Evolutionary conservation across 2,888 invertebrate species (phyloP).

Genomic region (Andrena camellia): DNA sequence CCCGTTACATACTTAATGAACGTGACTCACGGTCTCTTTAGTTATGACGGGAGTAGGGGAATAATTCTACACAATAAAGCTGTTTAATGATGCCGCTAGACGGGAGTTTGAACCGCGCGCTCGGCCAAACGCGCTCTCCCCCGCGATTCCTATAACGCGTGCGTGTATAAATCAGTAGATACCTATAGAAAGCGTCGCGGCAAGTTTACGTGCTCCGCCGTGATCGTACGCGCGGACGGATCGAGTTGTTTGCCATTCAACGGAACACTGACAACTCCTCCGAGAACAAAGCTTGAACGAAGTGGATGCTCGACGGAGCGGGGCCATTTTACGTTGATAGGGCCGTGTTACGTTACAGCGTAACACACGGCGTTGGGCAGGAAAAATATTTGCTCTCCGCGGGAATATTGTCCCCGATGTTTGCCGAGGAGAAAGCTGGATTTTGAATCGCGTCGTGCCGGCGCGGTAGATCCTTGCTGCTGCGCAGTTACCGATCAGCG

Average conservation of each 20-base stretch:
- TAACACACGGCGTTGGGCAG: background rate
- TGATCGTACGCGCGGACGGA: too few species aligned
- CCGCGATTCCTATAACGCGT: background rate
- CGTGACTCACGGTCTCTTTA: slow-evolving; percentile 67
- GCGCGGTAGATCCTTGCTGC: slow-evolving; percentile 30
- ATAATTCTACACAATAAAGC: slow-evolving; percentile 77
- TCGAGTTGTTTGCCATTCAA: background rate
- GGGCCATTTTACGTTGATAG: too few species aligned
- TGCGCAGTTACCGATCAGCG: slow-evolving; percentile 44
- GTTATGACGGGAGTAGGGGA: slow-evolving; percentile 66
- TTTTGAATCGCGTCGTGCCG: slow-evolving; percentile 43
- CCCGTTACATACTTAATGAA: slow-evolving; percentile 71
- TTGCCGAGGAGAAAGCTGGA: slow-evolving; percentile 36
- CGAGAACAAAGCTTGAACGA: background rate
- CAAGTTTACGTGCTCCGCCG: background rate
- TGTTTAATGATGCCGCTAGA: slow-evolving; percentile 64
- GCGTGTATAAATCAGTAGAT: background rate
- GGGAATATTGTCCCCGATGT: background rate
- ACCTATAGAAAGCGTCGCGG: background rate
- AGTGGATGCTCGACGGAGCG: background rate
- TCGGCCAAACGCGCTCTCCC: slow-evolving; percentile 30
- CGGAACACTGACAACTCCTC: too few species aligned
- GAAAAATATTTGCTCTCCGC: slow-evolving; percentile 8
- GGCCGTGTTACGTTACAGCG: background rate
- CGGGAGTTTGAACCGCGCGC: slow-evolving; percentile 43